These are phyloP conservation scores for Pygoscelis antarcticus DNA, from an alignment of 2,113 vertebrate genomes.

Conservation along the genomic window DNA sequence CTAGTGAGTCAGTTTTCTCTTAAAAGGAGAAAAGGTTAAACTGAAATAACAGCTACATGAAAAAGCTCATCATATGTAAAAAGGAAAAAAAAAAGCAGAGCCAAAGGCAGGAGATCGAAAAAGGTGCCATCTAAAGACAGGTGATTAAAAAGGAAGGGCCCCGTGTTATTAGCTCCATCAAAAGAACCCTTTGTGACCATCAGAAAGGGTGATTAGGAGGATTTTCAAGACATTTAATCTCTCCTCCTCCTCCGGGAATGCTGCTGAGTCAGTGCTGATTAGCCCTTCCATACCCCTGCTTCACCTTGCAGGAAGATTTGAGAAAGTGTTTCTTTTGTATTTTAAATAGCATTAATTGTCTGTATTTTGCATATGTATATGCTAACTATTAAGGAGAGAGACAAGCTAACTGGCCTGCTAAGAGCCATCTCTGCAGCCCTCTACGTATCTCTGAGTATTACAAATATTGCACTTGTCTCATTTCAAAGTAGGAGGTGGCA, in stretches of 20 bases:
- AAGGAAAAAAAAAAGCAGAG: not conserved
- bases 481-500: not conserved
- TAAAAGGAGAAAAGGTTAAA: not conserved
- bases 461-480: not conserved
- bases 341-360: not conserved
- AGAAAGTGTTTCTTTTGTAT: constrained; percentile 1
- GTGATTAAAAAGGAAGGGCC: not conserved
- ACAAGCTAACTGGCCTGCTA: not conserved
- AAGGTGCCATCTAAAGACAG: not conserved
- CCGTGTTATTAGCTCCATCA: not conserved
- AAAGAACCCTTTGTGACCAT: constrained; percentile 49
- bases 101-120: not conserved
- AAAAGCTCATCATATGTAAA: not conserved
- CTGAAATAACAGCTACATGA: not conserved
- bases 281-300: not conserved
- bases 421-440: not conserved
- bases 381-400: not conserved
- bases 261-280: constrained; percentile 22
- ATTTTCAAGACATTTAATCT: constrained; percentile 52
- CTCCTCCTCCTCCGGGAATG: constrained; percentile 2
- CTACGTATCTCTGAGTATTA: not conserved
- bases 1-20: not conserved
- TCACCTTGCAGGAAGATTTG: not conserved
- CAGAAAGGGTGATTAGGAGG: constrained; percentile 20
- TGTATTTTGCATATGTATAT: not conserved